phyloP scores from a whole-genome alignment of 2,797 vertebrate genomes.

The Dallia pectoralis region DNA sequence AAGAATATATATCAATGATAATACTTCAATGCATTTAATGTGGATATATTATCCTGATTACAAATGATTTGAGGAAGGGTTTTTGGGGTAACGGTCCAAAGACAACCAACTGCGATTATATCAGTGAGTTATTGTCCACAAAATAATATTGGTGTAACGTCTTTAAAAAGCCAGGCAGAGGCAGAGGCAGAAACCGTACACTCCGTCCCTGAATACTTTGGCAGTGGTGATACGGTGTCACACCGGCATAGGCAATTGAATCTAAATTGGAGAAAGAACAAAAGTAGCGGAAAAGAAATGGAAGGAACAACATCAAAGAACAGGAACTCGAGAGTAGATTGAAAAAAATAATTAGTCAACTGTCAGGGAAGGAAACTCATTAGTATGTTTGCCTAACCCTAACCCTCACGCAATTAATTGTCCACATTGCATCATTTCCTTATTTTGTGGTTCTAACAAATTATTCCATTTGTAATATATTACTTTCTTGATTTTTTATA shows the following conservation, averaged over 20 bases:
- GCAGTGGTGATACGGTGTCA: neutral
- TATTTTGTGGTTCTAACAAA: constrained; percentile 4
- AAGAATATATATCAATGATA: too few species aligned
- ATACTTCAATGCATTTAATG: too few species aligned
- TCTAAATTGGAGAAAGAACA: neutral
- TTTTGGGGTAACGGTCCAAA: neutral
- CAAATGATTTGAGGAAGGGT: neutral
- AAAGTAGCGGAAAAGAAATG: neutral
- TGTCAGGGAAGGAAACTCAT: constrained; percentile 29
- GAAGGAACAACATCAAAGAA: neutral
- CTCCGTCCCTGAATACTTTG: neutral
- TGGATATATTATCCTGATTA: too few species aligned
- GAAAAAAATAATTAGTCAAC: constrained; percentile 10
- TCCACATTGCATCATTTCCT: constrained; percentile 29
- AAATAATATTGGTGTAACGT: neutral
- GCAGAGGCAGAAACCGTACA: neutral
- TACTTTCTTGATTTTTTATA: constrained; percentile 10
- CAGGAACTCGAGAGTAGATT: neutral
- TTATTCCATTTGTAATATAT: constrained; percentile 26
- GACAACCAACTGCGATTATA: neutral
- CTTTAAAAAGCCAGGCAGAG: too few species aligned
- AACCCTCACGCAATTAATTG: constrained; percentile 6
- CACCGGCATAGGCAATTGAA: neutral
- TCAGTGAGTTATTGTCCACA: neutral
- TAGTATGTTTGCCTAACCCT: constrained; percentile 22